Conservation (phyloP, 2,888 invertebrate species). For the Ormyrus pomaceus region DNA sequence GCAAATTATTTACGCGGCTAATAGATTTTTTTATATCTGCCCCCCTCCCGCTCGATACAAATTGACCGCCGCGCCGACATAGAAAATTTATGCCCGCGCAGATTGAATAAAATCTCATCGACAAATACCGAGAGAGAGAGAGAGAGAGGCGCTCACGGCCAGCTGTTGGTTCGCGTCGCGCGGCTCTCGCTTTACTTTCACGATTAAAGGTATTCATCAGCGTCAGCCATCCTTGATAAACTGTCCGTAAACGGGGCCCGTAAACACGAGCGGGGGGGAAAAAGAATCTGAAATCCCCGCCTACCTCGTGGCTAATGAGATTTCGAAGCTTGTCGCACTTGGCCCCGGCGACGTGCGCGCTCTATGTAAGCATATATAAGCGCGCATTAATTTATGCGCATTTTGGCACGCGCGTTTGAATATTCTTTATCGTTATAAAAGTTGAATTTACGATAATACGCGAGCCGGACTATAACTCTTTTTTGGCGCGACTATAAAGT, state of each 20-base stretch:
- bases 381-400: constrained; percentile 42
- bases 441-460: constrained; percentile 55
- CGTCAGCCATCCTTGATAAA: constrained; percentile 45
- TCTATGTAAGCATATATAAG: constrained; percentile 27
- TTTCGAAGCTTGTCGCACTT: constrained; percentile 50
- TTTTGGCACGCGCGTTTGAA: constrained; percentile 44
- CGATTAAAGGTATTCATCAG: constrained; percentile 54
- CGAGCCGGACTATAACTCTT: constrained; percentile 41
- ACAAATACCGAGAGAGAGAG: constrained; percentile 21
- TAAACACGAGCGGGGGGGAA: constrained; percentile 21
- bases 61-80: constrained; percentile 35
- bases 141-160: not conserved
- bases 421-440: constrained; percentile 53
- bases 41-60: constrained; percentile 29
- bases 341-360: not conserved
- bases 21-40: constrained; percentile 42
- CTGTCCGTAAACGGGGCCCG: constrained; percentile 42
- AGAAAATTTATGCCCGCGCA: constrained; percentile 41
- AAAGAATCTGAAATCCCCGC: constrained; percentile 40
- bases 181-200: constrained; percentile 40
- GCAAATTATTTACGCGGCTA: constrained; percentile 16
- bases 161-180: constrained; percentile 18
- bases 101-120: constrained; percentile 48
- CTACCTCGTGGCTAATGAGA: constrained; percentile 50
- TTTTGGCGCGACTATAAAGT: constrained; percentile 29